Evolutionary conservation across 2,797 vertebrate genomes (phyloP), one percentile per base, ranked within the genome.

Genomic region (Anas capensis): DNA sequence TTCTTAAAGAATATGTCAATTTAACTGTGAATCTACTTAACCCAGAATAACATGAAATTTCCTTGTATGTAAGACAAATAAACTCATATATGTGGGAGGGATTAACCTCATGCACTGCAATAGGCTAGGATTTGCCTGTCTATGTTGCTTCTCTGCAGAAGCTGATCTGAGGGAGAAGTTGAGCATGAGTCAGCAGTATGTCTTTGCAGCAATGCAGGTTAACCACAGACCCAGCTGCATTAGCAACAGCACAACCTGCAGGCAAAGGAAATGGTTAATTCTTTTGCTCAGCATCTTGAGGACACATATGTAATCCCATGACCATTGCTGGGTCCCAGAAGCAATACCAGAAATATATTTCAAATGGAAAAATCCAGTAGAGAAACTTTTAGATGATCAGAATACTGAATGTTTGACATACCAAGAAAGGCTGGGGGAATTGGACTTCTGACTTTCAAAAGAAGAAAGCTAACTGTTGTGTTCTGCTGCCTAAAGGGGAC

Each of bases 201-300:
- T 66, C 49, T 69, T 69, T 90, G 86, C 88, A 96, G 90, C 90
- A 94, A 76, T 88, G 77, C 88, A 92, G 91, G 49, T 24, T 90
- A 95, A 82, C 44, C 34, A 82, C 65, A 23, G 10, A 51, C 42
- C 21, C 73, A 76, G 70, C 77, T 90, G 87, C 54, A 57, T 20
- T 36, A 95, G 61, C 80, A 75, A 20, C 2, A 91, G 88, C 61
- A 69, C 8, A 91, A 40, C 61, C 82, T 81, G 65, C 27, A 91
- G 69, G 69, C 76, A 88, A 91, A 77, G 34, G 11, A 82, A 54
- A 44, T 1, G 5, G 6, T 80, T 57, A 6, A 75, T 88, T 62
- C 60, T 60, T 85, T 83, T 75, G 7, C 6, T 44, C 1, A 3
- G 19, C 24, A 58, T 76, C 27, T 31, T 18, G 44, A 83, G 20